These are phyloP conservation scores for Patiria pectinifera DNA, from an alignment of 53 echinoderm and acorn worm genomes.

Conservation along the genomic window DNA sequence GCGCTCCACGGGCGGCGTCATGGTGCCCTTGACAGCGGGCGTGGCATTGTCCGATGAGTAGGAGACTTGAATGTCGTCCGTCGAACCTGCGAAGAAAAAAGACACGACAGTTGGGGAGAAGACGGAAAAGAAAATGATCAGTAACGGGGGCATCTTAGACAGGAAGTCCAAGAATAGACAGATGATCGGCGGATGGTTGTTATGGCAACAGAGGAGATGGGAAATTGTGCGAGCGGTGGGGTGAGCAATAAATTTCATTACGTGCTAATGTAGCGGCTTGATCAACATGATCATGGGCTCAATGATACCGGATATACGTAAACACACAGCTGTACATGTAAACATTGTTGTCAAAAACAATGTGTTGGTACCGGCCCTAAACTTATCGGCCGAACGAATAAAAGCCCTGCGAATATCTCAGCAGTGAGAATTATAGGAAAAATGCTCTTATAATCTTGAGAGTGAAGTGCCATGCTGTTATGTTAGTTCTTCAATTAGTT, in stretches of 20 bases:
- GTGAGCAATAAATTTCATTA: neutral
- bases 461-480: neutral
- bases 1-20: conserved; percentile 63
- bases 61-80: conserved; percentile 78
- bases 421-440: neutral
- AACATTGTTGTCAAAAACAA: too few species aligned
- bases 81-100: conserved; percentile 35
- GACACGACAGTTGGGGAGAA: neutral
- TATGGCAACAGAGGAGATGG: neutral
- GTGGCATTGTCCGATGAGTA: conserved; percentile 69
- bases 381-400: neutral
- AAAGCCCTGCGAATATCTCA: neutral
- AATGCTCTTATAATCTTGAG: neutral
- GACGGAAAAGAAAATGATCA: neutral
- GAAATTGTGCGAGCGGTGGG: neutral
- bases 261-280: neutral
- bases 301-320: neutral
- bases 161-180: neutral
- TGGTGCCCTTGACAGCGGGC: conserved; percentile 54
- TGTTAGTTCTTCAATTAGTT: neutral
- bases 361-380: too few species aligned
- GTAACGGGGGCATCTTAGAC: neutral
- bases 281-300: neutral
- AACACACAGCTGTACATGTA: too few species aligned
- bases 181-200: neutral